These are phyloP conservation scores for Scomberomorus guttatus DNA, from an alignment of 2,797 vertebrate species.

Conservation along the genomic window DNA sequence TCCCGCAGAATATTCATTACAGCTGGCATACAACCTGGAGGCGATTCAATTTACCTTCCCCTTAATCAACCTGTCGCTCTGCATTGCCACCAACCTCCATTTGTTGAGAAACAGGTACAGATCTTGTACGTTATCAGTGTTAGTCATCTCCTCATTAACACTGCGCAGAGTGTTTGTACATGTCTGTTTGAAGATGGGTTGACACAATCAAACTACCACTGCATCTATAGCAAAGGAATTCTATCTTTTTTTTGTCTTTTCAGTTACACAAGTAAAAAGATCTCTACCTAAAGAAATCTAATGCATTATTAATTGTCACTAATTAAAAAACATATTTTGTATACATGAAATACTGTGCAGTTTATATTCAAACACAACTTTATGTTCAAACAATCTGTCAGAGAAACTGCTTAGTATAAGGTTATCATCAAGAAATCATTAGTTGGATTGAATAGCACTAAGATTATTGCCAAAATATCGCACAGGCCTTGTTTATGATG, in stretches of 20 bases:
- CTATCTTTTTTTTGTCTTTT: not conserved
- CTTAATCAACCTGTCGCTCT: constrained; percentile 46
- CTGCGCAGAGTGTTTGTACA: not conserved
- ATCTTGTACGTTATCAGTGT: constrained; percentile 24
- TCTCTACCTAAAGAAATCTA: not conserved
- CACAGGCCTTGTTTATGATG: constrained; percentile 41
- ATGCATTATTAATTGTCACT: constrained; percentile 14
- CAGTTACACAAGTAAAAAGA: not conserved
- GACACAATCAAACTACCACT: constrained; percentile 6
- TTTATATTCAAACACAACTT: constrained; percentile 17
- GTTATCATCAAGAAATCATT: constrained; percentile 46
- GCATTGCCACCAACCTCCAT: constrained; percentile 38
- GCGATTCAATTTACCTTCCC: constrained; percentile 26
- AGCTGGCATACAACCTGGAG: constrained; percentile 8
- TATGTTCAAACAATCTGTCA: constrained; percentile 19
- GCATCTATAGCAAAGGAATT: not conserved
- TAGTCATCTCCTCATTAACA: constrained; percentile 46
- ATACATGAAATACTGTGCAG: not conserved
- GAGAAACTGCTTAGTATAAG: constrained; percentile 7
- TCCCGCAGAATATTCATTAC: constrained; percentile 15
- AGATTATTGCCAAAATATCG: constrained; percentile 28
- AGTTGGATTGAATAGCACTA: constrained; percentile 34
- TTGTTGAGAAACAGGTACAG: constrained; percentile 9
- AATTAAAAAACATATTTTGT: not conserved
- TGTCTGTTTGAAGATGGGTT: constrained; percentile 6